A percentile compares a stretch with the other conserved stretches of the same genome.
These are phyloP conservation scores for Bombyx mori DNA, from an alignment of 1,140 invertebrate genomes.

Conservation along the genomic window DNA sequence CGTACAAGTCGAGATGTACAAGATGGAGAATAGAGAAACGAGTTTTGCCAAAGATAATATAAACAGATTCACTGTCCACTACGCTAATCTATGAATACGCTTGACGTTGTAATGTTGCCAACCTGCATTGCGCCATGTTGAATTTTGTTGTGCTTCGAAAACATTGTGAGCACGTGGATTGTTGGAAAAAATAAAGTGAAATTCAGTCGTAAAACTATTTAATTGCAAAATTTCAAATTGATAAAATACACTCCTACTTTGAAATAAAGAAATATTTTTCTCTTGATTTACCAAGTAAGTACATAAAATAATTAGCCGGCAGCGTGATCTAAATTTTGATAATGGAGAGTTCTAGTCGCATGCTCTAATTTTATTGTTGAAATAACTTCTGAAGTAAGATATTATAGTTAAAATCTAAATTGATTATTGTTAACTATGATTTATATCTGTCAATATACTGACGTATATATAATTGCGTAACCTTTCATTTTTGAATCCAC, in stretches of 20 bases:
- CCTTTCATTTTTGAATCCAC: slow-evolving; percentile 61
- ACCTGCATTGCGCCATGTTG: slow-evolving; percentile 58
- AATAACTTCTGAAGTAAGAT: no score
- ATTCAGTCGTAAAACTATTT: slow-evolving; percentile 52
- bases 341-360: slow-evolving; percentile 25
- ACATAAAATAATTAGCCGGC: slow-evolving; percentile 33
- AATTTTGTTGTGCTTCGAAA: slow-evolving; percentile 71
- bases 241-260: slow-evolving; percentile 2
- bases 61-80: no score
- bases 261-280: slow-evolving; percentile 23
- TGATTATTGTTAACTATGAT: slow-evolving; percentile 5
- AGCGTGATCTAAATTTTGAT: slow-evolving; percentile 39
- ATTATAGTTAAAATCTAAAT: neutral
- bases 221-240: slow-evolving; percentile 29
- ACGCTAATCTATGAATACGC: neutral
- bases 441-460: slow-evolving; percentile 19
- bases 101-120: slow-evolving; percentile 43
- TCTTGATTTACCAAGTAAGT: slow-evolving; percentile 47
- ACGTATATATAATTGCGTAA: slow-evolving; percentile 63
- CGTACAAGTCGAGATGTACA: no score
- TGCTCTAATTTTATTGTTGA: slow-evolving; percentile 11
- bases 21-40: no score
- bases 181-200: slow-evolving; percentile 56
- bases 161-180: slow-evolving; percentile 72
- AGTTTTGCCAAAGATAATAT: no score